Evolutionary conservation across 2,797 vertebrate species (phyloP), one percentile per base, ranked within the genome.

Genomic region (Acrocephalus scirpaceus): DNA sequence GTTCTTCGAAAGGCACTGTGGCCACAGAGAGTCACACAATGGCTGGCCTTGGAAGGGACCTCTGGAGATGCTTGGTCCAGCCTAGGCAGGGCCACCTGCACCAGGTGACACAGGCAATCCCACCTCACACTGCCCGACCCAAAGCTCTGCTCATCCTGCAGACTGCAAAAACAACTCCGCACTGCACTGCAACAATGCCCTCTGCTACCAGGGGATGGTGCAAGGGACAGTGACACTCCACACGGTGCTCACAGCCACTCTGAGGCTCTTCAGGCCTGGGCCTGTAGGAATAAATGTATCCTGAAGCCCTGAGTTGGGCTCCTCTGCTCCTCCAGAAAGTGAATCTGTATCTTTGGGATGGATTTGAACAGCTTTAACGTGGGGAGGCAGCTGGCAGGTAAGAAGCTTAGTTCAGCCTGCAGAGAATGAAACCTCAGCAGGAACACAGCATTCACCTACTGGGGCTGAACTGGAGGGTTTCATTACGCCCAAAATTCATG

Each of bases 381-480:
- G 1, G 74, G 2, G 16, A 82, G 47, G 77, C 90, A 91, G 93
- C 62, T 93, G 91, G 74, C 77, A 93, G 75, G 90, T 83, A 91
- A 96, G 96, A 4, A 56, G 95, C 79, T 93, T 93, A 94, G 64
- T 7, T 56, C 40, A 40, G 60, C 26, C 95, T 81, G 84, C 67
- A 30, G n/a, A 2, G 13, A 90, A 81, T 22, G 56, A 85, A 90
- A 91, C 62, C 75, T 45, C 82, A 66, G 75, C 69, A 88, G 56
- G 36, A 82, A 73, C 34, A 2, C 1, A 7, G 60, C 4, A 34
- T n/a, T 84, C 78, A 26, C 32, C 56, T 19, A 4, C 54, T 22
- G 30, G 29, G 85, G 40, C 10, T 53, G 4, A 25, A 10, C 42
- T 30, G 22, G 13, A 30, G 5, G 13, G 47, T 20, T 30, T 16